Percentiles rank a stretch among this genome's conserved stretches.
These are phyloP conservation scores for Tychaedon coryphoeus DNA, from an alignment of 2,113 vertebrate genomes.

Conservation along the genomic window DNA sequence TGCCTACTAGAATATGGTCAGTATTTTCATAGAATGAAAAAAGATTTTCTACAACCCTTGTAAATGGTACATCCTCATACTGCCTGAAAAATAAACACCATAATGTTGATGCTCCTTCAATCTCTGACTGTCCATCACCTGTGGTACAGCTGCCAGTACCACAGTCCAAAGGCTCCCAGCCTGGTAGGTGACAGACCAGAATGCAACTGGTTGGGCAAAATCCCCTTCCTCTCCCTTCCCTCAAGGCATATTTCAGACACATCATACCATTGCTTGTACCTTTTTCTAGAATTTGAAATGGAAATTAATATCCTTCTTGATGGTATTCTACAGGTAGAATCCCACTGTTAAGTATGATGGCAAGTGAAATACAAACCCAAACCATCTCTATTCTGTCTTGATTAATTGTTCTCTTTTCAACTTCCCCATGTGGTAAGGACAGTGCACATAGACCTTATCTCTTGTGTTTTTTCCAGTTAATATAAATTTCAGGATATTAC, in stretches of 20 bases:
- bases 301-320: neutral
- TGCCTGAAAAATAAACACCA: neutral
- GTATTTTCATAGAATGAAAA: neutral
- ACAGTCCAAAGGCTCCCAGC: neutral
- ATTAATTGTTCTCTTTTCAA: neutral
- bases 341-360: neutral
- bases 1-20: neutral
- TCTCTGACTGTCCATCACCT: neutral
- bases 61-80: neutral
- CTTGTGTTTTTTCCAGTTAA: neutral
- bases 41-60: neutral
- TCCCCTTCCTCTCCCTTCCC: accelerated
- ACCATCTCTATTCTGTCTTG: neutral
- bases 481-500: neutral
- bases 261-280: neutral
- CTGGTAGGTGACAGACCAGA: neutral
- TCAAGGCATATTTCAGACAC: neutral
- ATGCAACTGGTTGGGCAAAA: neutral
- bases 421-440: neutral
- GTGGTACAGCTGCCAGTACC: neutral
- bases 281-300: neutral
- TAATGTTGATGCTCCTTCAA: neutral
- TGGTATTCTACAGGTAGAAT: neutral
- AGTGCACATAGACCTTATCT: neutral
- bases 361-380: neutral